A percentile compares a stretch with the other conserved stretches of the same genome.
phyloP scores from a whole-genome alignment of 1,140 invertebrate genomes.

The Eriosoma lanigerum region DNA sequence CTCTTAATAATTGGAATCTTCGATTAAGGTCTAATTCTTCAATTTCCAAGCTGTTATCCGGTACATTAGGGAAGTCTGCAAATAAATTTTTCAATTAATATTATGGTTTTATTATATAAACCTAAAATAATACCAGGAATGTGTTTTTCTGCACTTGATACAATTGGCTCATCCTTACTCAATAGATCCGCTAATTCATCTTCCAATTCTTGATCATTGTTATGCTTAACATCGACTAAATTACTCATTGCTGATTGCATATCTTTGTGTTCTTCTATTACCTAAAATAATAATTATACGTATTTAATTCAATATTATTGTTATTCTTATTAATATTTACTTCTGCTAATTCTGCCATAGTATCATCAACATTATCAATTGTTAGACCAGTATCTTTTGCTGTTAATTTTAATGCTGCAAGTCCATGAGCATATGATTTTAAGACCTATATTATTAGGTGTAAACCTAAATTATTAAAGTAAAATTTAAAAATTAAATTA shows the following conservation, averaged over 20 bases:
- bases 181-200: constrained; percentile 39
- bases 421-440: constrained; percentile 31
- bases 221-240: constrained; percentile 30
- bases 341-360: constrained; percentile 49
- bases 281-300: background rate
- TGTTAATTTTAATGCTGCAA: constrained; percentile 39
- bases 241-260: constrained; percentile 35
- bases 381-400: constrained; percentile 37
- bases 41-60: constrained; percentile 34
- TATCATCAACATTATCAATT: constrained; percentile 50
- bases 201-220: constrained; percentile 41
- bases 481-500: background rate
- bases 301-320: no score
- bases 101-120: background rate
- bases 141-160: background rate
- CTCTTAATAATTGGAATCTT: constrained; percentile 30
- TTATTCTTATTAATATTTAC: background rate
- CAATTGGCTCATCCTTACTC: background rate
- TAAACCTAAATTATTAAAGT: background rate
- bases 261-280: constrained; percentile 38
- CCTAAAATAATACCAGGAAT: constrained; percentile 29
- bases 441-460: constrained; percentile 22
- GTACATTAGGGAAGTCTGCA: constrained; percentile 27
- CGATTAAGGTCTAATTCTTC: constrained; percentile 37
- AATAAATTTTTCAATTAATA: background rate